Percentiles rank a stretch among this genome's conserved stretches.
Evolutionary conservation across 53 echinoderm and acorn worm species (phyloP).

Genomic region (Henricia sp.): DNA sequence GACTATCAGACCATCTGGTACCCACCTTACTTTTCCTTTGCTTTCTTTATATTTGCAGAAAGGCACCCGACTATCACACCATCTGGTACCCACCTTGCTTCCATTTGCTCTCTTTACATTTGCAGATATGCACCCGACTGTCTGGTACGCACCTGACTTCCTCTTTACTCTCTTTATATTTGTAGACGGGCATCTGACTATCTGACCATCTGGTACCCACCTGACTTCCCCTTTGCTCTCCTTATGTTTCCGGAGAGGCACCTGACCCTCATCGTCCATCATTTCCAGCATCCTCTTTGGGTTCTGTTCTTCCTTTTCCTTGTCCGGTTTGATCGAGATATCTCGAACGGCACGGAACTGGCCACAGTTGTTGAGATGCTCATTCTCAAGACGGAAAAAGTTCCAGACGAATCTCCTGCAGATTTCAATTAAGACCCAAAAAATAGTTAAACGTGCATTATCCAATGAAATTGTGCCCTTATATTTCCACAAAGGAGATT

Average conservation of each 20-base stretch:
- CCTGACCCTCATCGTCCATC: slow-evolving; percentile 93
- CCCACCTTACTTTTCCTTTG: background rate
- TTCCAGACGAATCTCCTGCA: slow-evolving; percentile 96
- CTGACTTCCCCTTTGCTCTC: slow-evolving; percentile 76
- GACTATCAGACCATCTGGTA: background rate
- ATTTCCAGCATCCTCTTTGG: slow-evolving; percentile 82
- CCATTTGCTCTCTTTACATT: too few relatives aligned
- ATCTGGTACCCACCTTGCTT: background rate
- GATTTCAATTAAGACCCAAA: too few relatives aligned
- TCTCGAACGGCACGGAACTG: slow-evolving; percentile 95
- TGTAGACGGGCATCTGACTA: background rate
- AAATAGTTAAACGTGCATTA: too few relatives aligned
- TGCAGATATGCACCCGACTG: background rate
- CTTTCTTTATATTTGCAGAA: background rate
- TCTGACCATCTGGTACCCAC: slow-evolving; percentile 4
- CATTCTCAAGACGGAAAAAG: slow-evolving; percentile 97
- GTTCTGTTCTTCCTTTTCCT: slow-evolving; percentile 81
- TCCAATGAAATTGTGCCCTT: too few relatives aligned
- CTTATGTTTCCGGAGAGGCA: slow-evolving; percentile 73
- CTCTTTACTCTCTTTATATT: slow-evolving; percentile 16
- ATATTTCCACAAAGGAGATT: too few relatives aligned
- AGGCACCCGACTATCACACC: background rate
- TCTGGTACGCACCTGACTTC: slow-evolving; percentile 3
- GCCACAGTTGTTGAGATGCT: slow-evolving; percentile 99
- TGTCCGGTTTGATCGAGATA: slow-evolving; percentile 96